A percentile compares a stretch with the other conserved stretches of the same genome.
Conservation (phyloP, 2,113 vertebrate genomes). For the Phaethornis superciliosus region DNA sequence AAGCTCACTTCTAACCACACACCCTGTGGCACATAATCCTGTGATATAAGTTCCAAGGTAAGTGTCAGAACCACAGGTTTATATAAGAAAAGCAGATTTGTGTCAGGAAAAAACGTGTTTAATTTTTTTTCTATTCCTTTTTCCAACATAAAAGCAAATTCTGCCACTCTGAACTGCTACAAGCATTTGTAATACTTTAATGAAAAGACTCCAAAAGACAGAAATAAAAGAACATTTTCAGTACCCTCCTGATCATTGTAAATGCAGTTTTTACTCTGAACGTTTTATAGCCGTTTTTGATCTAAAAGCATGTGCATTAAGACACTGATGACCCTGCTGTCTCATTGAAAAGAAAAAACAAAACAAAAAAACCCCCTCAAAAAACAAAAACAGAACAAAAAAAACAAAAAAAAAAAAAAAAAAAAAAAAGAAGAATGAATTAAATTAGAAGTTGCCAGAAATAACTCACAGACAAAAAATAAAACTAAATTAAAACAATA, state of each 20-base stretch:
- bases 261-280: background rate
- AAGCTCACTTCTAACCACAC: background rate
- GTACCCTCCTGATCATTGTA: background rate
- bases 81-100: constrained; percentile 9
- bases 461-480: constrained; percentile 71
- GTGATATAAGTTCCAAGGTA: background rate
- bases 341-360: background rate
- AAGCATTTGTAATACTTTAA: background rate
- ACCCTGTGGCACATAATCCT: background rate
- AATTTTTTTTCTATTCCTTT: background rate
- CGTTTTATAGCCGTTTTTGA: background rate
- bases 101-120: background rate
- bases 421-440: constrained; percentile 6
- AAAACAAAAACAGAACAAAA: background rate
- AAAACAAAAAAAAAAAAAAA: background rate
- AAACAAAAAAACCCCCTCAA: background rate
- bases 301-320: background rate
- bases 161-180: background rate
- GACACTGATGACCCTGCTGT: background rate
- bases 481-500: constrained; percentile 71
- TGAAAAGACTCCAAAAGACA: background rate
- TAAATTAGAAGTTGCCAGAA: constrained; percentile 56
- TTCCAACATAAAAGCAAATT: background rate
- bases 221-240: background rate
- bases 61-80: background rate